A percentile compares a stretch with the other conserved stretches of the same genome.
These are phyloP conservation scores for Aptenodytes patagonicus DNA, from an alignment of 2,113 vertebrate genomes.

Conservation along the genomic window DNA sequence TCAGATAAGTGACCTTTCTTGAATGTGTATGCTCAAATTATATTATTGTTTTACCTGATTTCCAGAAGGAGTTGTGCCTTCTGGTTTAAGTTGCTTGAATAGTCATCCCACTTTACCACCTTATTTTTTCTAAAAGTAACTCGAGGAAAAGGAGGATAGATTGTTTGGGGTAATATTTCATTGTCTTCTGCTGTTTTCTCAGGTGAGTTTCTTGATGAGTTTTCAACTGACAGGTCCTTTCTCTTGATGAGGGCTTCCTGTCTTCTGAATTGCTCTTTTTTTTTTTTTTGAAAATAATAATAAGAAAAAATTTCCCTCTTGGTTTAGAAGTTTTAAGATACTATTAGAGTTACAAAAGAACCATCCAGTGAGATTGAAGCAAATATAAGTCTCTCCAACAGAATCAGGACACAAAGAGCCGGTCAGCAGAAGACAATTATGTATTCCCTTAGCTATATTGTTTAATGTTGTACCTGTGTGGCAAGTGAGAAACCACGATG, in stretches of 20 bases:
- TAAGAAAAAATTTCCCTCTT: not conserved
- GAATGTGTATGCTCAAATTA: not conserved
- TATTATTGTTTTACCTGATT: not conserved
- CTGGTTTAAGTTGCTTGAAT: not conserved
- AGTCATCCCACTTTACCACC: not conserved
- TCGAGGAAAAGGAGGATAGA: not conserved
- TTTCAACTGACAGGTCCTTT: not conserved
- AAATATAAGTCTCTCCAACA: not conserved
- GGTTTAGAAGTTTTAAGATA: not conserved
- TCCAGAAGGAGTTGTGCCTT: not conserved
- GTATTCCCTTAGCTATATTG: not conserved
- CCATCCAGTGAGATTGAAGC: not conserved
- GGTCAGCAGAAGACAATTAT: not conserved
- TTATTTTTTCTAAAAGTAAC: not conserved
- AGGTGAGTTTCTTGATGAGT: not conserved
- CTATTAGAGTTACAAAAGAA: not conserved
- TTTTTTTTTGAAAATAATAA: not conserved
- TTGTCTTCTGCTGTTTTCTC: not conserved
- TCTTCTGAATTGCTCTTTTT: not conserved
- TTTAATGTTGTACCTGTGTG: not conserved
- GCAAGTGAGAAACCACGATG: not conserved
- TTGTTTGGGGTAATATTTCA: not conserved
- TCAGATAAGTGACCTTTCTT: not conserved
- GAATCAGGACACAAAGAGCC: not conserved
- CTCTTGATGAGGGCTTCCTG: not conserved